Conservation (phyloP, 2,797 vertebrate genomes). For the Chiroxiphia lanceolata region DNA sequence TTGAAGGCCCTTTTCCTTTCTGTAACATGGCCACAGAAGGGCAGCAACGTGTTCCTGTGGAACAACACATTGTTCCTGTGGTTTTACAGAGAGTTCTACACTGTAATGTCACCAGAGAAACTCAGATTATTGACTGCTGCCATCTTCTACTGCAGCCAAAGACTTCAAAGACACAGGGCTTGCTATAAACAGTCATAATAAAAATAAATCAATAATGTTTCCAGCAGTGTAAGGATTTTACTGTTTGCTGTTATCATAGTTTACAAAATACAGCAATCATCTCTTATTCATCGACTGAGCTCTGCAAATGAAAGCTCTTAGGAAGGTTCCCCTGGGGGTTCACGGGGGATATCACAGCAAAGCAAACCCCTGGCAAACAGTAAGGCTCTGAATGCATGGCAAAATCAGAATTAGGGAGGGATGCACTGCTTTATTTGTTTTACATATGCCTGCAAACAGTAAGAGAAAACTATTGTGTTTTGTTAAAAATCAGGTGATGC, state of each 20-base stretch:
- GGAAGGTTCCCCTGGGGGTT: background rate
- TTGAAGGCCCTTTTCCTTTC: background rate
- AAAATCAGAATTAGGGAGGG: background rate
- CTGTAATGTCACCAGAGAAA: background rate
- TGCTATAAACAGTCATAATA: background rate
- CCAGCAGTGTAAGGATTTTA: background rate
- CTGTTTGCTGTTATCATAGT: background rate
- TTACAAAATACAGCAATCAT: background rate
- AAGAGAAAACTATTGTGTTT: background rate
- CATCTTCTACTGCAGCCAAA: background rate
- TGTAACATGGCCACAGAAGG: background rate
- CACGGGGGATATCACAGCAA: background rate
- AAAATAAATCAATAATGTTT: background rate
- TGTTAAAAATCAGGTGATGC: background rate
- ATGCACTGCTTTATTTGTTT: background rate
- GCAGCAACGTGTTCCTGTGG: background rate
- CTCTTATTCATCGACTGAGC: background rate
- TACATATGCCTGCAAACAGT: background rate
- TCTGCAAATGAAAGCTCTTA: background rate
- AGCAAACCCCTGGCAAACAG: background rate
- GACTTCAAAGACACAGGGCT: background rate
- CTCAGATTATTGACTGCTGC: background rate
- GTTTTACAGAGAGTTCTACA: background rate
- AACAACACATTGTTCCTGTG: background rate
- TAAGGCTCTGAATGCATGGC: background rate